These are phyloP conservation scores for Calyptomena viridis DNA, from an alignment of 2,113 vertebrate genomes.

Conservation along the genomic window DNA sequence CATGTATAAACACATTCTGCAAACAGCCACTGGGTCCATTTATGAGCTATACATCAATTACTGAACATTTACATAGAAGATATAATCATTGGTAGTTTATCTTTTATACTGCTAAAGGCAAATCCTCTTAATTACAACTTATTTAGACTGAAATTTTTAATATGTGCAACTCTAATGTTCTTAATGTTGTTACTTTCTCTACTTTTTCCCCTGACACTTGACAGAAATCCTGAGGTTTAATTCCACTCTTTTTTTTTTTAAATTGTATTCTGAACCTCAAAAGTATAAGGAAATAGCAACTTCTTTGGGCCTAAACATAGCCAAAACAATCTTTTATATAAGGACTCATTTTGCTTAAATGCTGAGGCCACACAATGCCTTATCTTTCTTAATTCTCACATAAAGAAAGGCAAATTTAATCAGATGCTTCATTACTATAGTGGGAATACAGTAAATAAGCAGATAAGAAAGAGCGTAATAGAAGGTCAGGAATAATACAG, in stretches of 20 bases:
- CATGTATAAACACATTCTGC: not conserved
- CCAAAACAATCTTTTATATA: not conserved
- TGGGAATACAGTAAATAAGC: not conserved
- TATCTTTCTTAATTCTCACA: not conserved
- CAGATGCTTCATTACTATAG: not conserved
- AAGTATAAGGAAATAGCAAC: not conserved
- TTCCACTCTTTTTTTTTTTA: not conserved
- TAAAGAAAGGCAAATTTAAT: conserved; percentile 33
- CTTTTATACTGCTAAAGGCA: not conserved
- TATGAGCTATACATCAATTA: conserved; percentile 24
- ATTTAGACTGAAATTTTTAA: not conserved
- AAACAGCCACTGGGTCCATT: conserved; percentile 7
- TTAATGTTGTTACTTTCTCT: not conserved
- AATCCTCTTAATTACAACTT: conserved; percentile 11
- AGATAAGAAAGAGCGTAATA: not conserved
- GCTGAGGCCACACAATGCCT: not conserved
- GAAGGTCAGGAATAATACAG: not conserved
- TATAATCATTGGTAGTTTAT: not conserved
- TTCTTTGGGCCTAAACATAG: not conserved
- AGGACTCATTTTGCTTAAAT: not conserved
- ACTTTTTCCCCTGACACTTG: not conserved
- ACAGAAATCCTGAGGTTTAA: not conserved
- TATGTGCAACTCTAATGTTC: not conserved
- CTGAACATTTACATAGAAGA: conserved; percentile 35
- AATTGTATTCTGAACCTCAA: not conserved